Evolutionary conservation across 2,888 invertebrate genomes (phyloP), one percentile per base, ranked within the genome.

Genomic region (Melanophora roralis): DNA sequence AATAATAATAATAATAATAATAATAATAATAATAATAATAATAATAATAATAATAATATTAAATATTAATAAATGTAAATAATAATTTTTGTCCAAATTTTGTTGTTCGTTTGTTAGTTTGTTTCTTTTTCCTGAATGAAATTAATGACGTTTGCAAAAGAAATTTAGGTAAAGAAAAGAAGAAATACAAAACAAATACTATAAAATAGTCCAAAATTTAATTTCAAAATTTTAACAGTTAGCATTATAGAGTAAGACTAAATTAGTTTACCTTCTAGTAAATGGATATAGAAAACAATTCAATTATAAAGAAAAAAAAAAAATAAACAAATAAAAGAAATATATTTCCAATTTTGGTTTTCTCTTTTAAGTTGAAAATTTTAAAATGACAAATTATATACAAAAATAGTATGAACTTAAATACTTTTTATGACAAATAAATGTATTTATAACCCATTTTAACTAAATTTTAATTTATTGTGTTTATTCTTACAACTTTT

Each of bases 401-500:
- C 85, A 38, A 86, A 85, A 85, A 83, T 84, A 86, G 47, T 83
- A 85, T 71, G 32, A 40, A 62, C 14, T 57, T 16, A 60, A 14
- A 62, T 59, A 73, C 73, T 81, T 27, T 27, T 27, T 84, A 85
- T 83, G 87, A 86, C 87, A 86, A 86, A 87, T 87, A 86, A 86
- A 83, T 86, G 85, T 86, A 87, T 86, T 86, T 86, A 86, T 86
- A 82, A 80, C 67, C 43, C 47, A 81, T 64, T 77, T 81, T 65
- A 74, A 69, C 27, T 51, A 36, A 51, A 43, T 45, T 14, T 9
- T 9, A 4, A 19, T 27, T 43, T 38, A 43, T n/a, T n/a, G 32
- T 71, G 57, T 69, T 62, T 12, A 32, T 45, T 73, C 5, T 9
- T 14, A 51, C 16, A 27, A 8, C 1, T 62, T n/a, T n/a, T n/a